These are phyloP conservation scores for Hypsibius dujardini DNA, from an alignment of 1,140 invertebrate genomes.

Conservation along the genomic window DNA sequence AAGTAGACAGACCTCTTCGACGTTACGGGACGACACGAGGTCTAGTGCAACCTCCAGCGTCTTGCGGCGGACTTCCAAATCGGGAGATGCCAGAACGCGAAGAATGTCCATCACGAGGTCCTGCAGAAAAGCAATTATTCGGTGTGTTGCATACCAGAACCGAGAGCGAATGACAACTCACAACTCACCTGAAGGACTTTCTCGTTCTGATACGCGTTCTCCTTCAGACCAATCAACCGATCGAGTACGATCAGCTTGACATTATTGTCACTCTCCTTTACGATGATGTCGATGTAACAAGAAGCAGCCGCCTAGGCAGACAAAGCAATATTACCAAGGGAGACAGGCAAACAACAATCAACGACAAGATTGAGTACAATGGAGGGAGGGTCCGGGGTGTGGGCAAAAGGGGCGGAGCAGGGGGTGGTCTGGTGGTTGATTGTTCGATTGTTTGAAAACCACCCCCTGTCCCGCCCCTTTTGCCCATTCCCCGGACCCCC, in stretches of 20 bases:
- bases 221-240: slow-evolving; percentile 69
- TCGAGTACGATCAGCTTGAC: slow-evolving; percentile 96
- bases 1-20: slow-evolving; percentile 52
- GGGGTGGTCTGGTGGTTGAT: too few relatives aligned
- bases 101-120: slow-evolving; percentile 97
- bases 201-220: slow-evolving; percentile 60
- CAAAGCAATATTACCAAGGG: slow-evolving; percentile 12
- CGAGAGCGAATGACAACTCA: neutral
- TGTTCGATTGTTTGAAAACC: too few relatives aligned
- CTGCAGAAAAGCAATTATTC: slow-evolving; percentile 27
- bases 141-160: neutral
- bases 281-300: slow-evolving; percentile 93
- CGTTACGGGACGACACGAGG: slow-evolving; percentile 73
- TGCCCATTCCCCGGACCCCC: too few relatives aligned
- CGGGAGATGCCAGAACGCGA: slow-evolving; percentile 72
- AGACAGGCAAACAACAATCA: neutral
- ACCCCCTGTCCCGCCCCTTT: too few relatives aligned
- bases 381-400: too few relatives aligned
- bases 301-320: slow-evolving; percentile 62
- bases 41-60: slow-evolving; percentile 58
- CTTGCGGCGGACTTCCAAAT: slow-evolving; percentile 63
- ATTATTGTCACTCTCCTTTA: slow-evolving; percentile 99
- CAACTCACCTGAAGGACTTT: slow-evolving; percentile 57
- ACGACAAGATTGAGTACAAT: slow-evolving; percentile 12
- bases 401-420: too few relatives aligned